phyloP scores from a whole-genome alignment of 1,140 invertebrate species.

The Drosophila lowei region DNA sequence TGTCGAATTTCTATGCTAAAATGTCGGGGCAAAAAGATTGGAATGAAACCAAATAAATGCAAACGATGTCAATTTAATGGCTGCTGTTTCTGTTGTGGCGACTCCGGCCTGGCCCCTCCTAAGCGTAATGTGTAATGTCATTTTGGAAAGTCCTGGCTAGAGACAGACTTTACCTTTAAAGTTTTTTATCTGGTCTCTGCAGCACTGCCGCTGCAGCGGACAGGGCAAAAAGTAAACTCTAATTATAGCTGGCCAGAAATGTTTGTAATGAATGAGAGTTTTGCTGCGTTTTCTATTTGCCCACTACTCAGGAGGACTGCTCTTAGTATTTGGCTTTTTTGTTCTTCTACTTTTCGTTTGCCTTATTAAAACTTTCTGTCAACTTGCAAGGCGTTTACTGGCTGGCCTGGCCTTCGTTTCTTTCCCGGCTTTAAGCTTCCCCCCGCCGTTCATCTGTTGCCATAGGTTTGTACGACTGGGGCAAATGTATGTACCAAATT shows the following conservation, averaged over 20 bases:
- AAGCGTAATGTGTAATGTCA: slow-evolving; percentile 69
- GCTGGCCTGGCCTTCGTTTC: slow-evolving; percentile 18
- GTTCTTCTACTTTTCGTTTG: slow-evolving; percentile 51
- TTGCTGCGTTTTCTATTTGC: slow-evolving; percentile 31
- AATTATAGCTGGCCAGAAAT: slow-evolving; percentile 71
- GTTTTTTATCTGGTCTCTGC: slow-evolving; percentile 67
- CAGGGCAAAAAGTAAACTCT: slow-evolving; percentile 75
- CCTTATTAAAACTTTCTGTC: slow-evolving; percentile 81
- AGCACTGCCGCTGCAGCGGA: slow-evolving; percentile 61
- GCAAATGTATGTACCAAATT: slow-evolving; percentile 29
- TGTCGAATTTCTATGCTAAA: slow-evolving; percentile 81
- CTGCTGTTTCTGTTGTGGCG: slow-evolving; percentile 64
- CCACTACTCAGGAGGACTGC: slow-evolving; percentile 13
- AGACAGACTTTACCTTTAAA: slow-evolving; percentile 52
- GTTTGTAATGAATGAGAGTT: slow-evolving; percentile 64
- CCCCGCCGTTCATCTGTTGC: slow-evolving; percentile 51
- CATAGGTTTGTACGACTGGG: slow-evolving; percentile 38
- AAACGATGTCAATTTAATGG: slow-evolving; percentile 80
- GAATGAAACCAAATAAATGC: slow-evolving; percentile 76
- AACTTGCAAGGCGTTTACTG: slow-evolving; percentile 52
- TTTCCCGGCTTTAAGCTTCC: slow-evolving; percentile 58
- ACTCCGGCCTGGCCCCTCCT: slow-evolving; percentile 11
- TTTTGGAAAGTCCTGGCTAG: slow-evolving; percentile 56
- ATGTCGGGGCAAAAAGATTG: slow-evolving; percentile 54
- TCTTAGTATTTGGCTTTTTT: slow-evolving; percentile 32